A percentile compares a stretch with the other conserved stretches of the same genome.
Evolutionary conservation across 2,797 vertebrate species (phyloP).

Genomic region (Dromococcyx pavoninus): DNA sequence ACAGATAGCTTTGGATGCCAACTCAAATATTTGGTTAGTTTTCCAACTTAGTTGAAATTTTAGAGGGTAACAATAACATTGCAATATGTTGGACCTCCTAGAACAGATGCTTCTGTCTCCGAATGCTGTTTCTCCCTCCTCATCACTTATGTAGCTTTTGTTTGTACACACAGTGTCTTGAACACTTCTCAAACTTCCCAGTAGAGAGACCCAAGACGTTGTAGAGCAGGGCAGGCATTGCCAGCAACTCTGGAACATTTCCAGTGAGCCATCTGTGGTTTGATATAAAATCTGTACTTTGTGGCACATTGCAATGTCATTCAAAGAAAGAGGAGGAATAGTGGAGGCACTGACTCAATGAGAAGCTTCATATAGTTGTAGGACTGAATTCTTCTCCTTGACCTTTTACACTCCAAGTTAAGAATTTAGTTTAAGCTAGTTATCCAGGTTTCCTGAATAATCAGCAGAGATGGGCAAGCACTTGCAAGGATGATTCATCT

Average conservation of each 20-base stretch:
- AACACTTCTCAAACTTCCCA: not conserved
- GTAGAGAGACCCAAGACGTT: not conserved
- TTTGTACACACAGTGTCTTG: not conserved
- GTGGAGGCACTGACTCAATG: not conserved
- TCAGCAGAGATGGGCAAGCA: not conserved
- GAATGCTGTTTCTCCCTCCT: not conserved
- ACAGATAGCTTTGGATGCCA: not conserved
- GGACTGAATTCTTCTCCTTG: constrained; percentile 32
- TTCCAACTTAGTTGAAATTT: not conserved
- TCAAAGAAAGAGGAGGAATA: not conserved
- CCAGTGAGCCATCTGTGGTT: constrained; percentile 48
- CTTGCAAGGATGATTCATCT: not conserved
- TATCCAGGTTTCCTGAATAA: not conserved
- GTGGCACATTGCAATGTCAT: not conserved
- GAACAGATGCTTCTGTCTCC: constrained; percentile 30
- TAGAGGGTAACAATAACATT: not conserved
- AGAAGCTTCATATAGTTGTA: not conserved
- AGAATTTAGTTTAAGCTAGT: not conserved
- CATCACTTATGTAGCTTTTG: not conserved
- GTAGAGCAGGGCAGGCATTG: not conserved
- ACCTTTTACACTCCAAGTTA: not conserved
- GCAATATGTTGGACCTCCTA: not conserved
- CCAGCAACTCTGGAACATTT: constrained; percentile 16
- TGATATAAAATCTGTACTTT: not conserved
- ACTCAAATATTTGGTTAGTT: not conserved